Evolutionary conservation across 2,888 invertebrate genomes (phyloP).

Genomic region (Meliscaeva auricollis): DNA sequence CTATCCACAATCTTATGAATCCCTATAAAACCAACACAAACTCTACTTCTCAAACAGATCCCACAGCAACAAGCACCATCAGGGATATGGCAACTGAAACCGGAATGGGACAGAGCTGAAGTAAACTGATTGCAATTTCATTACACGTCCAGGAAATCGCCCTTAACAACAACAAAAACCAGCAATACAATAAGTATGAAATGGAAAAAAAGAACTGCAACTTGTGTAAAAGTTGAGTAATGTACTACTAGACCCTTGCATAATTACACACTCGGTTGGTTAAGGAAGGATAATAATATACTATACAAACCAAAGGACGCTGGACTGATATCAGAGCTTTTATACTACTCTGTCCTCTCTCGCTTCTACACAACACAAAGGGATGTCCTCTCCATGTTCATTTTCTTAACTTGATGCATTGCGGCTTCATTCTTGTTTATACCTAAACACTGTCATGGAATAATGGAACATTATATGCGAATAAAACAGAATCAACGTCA

Average conservation of each 20-base stretch:
- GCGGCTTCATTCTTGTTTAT: slow-evolving; percentile 38
- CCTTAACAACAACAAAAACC: slow-evolving; percentile 38
- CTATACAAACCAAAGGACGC: neutral
- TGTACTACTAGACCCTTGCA: slow-evolving; percentile 54
- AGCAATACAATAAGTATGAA: neutral
- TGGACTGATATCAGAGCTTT: neutral
- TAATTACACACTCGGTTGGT: slow-evolving; percentile 51
- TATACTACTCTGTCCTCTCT: neutral
- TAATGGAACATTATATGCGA: slow-evolving; percentile 35
- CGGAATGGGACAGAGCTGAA: neutral
- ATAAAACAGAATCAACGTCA: neutral
- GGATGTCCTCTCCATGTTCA: slow-evolving; percentile 26
- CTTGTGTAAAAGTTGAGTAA: slow-evolving; percentile 47
- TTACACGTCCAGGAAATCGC: slow-evolving; percentile 39
- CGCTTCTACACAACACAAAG: neutral
- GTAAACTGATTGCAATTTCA: slow-evolving; percentile 70
- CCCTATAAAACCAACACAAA: slow-evolving; percentile 32
- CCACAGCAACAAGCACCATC: neutral
- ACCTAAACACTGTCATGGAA: neutral
- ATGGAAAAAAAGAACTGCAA: slow-evolving; percentile 39
- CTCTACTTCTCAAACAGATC: slow-evolving; percentile 2
- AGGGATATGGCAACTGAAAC: neutral
- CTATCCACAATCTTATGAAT: slow-evolving; percentile 46
- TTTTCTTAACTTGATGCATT: slow-evolving; percentile 47
- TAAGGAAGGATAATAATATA: slow-evolving; percentile 52